Conservation (phyloP, 1,140 invertebrate species). For the Drosophila funebris region DNA sequence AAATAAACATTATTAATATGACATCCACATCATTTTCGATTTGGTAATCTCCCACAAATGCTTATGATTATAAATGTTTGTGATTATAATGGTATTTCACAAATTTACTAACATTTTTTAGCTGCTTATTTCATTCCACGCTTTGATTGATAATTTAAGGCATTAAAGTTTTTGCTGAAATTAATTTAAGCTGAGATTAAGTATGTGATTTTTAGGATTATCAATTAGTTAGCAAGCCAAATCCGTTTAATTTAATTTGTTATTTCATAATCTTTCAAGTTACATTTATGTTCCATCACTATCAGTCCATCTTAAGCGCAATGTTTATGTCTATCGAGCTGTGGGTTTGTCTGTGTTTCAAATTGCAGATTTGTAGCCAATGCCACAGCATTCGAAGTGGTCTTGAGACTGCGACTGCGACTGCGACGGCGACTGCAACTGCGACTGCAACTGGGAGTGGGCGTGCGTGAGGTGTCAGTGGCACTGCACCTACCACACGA, state of each 20-base stretch:
- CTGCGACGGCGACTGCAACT: not conserved
- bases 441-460: constrained; percentile 32
- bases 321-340: constrained; percentile 1
- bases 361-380: constrained; percentile 49
- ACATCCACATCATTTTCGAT: constrained; percentile 18
- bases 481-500: constrained; percentile 34
- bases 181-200: not conserved
- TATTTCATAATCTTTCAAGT: not conserved
- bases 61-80: constrained; percentile 2
- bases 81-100: not conserved
- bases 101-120: not conserved
- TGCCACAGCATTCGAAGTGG: constrained; percentile 31
- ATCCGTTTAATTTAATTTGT: not conserved
- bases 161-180: not conserved
- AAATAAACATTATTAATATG: constrained; percentile 10
- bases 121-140: no score
- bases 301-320: constrained; percentile 2
- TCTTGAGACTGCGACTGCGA: not conserved
- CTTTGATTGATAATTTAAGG: not conserved
- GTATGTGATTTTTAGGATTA: not conserved
- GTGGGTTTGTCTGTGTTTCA: constrained; percentile 4
- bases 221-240: not conserved
- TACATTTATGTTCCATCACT: not conserved
- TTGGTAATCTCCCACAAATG: constrained; percentile 21
- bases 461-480: constrained; percentile 70